Conservation (phyloP, 2,888 invertebrate genomes). For the Synanthedon formicaeformis region DNA sequence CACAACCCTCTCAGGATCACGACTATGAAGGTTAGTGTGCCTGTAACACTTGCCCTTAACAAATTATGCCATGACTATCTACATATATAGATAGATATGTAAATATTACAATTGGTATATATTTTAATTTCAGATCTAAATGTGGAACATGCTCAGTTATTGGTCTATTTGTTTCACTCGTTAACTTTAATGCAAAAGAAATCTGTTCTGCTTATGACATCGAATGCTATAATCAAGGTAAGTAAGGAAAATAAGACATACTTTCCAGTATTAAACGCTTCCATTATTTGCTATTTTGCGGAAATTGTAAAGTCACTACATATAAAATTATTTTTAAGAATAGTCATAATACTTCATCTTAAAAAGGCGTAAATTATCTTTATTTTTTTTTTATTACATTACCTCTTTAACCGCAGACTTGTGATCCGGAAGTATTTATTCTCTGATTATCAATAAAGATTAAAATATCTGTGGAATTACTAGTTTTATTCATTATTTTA, state of each 20-base stretch:
- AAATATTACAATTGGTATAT: too few species aligned
- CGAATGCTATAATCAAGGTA: constrained; percentile 74
- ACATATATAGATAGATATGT: too few species aligned
- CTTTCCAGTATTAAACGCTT: too few species aligned
- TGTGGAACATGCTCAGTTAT: constrained; percentile 93
- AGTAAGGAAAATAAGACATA: constrained; percentile 6
- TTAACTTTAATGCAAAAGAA: constrained; percentile 97
- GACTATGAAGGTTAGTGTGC: constrained; percentile 76
- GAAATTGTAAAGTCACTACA: too few species aligned
- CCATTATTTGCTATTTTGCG: too few species aligned
- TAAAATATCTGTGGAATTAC: background rate
- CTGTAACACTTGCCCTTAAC: background rate
- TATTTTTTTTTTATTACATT: background rate
- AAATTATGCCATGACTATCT: background rate
- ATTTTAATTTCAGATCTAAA: constrained; percentile 79
- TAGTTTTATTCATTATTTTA: constrained; percentile 2
- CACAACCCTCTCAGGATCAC: constrained; percentile 73
- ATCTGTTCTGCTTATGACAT: constrained; percentile 86
- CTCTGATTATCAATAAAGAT: background rate
- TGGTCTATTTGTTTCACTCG: constrained; percentile 94
- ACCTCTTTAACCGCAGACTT: background rate
- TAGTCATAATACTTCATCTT: background rate
- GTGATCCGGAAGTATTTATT: background rate
- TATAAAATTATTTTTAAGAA: background rate
- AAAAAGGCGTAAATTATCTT: background rate